phyloP scores from a whole-genome alignment of 2,888 invertebrate species.

The Lasioglossum calceatum region DNA sequence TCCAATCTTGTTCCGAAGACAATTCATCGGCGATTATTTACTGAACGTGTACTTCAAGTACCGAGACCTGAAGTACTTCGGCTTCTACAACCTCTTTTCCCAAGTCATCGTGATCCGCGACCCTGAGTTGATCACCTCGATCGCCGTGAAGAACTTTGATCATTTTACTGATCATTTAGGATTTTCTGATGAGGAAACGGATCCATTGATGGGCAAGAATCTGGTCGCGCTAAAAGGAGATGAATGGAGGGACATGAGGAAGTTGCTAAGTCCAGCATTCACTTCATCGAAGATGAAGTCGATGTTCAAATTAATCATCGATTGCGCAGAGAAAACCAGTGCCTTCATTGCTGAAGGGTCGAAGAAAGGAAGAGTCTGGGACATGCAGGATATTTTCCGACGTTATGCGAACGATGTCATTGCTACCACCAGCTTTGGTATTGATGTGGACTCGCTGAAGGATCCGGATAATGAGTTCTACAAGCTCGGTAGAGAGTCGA shows the following conservation, averaged over 20 bases:
- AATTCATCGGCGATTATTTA: conserved; percentile 27
- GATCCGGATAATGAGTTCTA: conserved; percentile 79
- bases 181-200: conserved; percentile 6
- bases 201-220: conserved; percentile 68
- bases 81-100: conserved; percentile 67
- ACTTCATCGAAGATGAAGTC: conserved; percentile 86
- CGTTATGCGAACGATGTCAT: conserved; percentile 76
- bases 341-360: conserved; percentile 62
- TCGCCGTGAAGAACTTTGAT: conserved; percentile 73
- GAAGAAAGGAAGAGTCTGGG: conserved; percentile 52
- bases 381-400: conserved; percentile 76
- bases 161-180: conserved; percentile 54
- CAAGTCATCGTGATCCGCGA: conserved; percentile 71
- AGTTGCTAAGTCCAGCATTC: conserved; percentile 86
- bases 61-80: conserved; percentile 67
- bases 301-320: conserved; percentile 85
- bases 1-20: conserved; percentile 38
- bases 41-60: conserved; percentile 51
- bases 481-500: conserved; percentile 62
- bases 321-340: conserved; percentile 77
- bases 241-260: conserved; percentile 85
- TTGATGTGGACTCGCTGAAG: conserved; percentile 74
- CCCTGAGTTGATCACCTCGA: conserved; percentile 67
- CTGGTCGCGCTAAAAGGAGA: conserved; percentile 80
- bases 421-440: conserved; percentile 76